Conservation (phyloP, 2,113 vertebrate species). For the Microtus pennsylvanicus region DNA sequence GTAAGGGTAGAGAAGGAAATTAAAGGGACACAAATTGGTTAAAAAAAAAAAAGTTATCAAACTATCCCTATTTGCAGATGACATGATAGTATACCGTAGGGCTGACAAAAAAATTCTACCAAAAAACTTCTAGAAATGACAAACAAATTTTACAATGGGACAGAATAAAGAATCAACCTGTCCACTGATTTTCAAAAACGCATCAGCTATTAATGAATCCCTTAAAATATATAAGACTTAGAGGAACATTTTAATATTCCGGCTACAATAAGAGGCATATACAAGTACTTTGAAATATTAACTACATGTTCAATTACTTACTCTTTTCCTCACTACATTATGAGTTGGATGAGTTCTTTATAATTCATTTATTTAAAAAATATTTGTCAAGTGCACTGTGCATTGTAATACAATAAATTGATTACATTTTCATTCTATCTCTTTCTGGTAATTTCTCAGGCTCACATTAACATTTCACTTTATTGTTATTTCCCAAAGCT, state of each 20-base stretch:
- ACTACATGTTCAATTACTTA: background rate
- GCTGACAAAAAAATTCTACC: background rate
- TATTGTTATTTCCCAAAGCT: background rate
- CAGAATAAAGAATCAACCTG: background rate
- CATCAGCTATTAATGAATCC: background rate
- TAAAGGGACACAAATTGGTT: background rate
- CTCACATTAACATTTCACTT: background rate
- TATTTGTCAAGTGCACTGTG: background rate
- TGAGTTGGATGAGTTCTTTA: background rate
- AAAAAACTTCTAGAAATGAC: background rate
- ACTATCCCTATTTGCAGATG: background rate
- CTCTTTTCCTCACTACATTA: background rate
- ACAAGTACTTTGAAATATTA: background rate
- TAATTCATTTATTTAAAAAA: conserved; percentile 6
- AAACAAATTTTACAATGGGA: background rate
- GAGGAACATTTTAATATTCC: background rate
- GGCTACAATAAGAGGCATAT: background rate
- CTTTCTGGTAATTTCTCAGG: background rate
- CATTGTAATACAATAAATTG: background rate
- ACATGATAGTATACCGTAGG: background rate
- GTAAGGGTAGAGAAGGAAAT: background rate
- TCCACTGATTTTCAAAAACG: background rate
- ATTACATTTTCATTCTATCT: background rate
- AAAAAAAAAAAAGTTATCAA: background rate
- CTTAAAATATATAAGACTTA: background rate